These are phyloP conservation scores for Unio pictorum DNA, from an alignment of 2,888 invertebrate genomes.

Conservation along the genomic window DNA sequence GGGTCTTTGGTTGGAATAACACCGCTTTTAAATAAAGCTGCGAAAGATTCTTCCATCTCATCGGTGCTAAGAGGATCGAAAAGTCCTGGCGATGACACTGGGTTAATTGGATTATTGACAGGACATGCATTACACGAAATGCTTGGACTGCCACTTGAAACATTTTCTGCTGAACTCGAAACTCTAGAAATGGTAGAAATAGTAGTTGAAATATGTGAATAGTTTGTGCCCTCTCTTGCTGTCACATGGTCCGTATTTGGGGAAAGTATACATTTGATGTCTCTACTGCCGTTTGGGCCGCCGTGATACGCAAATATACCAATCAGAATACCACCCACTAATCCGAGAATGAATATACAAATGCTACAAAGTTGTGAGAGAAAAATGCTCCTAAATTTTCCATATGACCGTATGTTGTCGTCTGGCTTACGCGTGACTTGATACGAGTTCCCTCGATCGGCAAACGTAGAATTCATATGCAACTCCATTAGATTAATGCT, in stretches of 20 bases:
- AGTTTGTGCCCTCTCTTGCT: no score
- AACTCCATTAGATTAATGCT: no score
- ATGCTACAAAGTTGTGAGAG: slow-evolving; percentile 28
- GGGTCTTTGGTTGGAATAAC: slow-evolving; percentile 13
- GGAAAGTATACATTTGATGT: no score
- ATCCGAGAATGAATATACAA: slow-evolving; percentile 27
- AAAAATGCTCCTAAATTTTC: background rate
- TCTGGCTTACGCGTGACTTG: no score
- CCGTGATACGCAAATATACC: slow-evolving; percentile 42
- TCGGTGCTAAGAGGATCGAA: slow-evolving; percentile 14
- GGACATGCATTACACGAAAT: background rate
- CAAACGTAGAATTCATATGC: no score
- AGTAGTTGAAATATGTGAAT: no score
- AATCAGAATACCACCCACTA: slow-evolving; percentile 32
- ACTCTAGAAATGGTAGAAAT: no score
- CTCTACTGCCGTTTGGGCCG: background rate
- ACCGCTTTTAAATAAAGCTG: slow-evolving; percentile 3
- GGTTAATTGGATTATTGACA: background rate
- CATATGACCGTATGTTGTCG: no score
- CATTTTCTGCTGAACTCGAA: no score
- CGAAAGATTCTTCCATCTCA: slow-evolving; percentile 10
- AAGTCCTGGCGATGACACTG: background rate
- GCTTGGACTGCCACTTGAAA: no score
- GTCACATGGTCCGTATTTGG: no score
- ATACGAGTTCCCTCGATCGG: no score